These are phyloP conservation scores for Folsomia candida DNA, from an alignment of 2,888 invertebrate genomes.

Conservation along the genomic window DNA sequence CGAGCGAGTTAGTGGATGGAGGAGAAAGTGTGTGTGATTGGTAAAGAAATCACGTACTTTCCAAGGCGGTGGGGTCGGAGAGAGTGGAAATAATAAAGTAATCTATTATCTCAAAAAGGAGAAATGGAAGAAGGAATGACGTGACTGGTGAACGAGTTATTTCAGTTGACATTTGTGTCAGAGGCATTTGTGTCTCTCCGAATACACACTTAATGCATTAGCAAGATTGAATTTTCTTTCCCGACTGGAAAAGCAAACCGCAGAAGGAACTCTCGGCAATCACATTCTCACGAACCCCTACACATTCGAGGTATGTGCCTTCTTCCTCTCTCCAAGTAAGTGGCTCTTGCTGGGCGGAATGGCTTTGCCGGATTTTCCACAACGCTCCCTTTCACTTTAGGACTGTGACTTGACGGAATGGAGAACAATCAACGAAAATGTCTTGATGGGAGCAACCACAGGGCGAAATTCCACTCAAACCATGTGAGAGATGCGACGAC, in stretches of 20 bases:
- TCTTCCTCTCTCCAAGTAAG: not conserved
- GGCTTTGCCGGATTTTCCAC: not conserved
- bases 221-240: constrained; percentile 51
- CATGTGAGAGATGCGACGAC: not conserved
- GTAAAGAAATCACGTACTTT: constrained; percentile 20
- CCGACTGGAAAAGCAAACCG: constrained; percentile 44
- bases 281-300: constrained; percentile 8
- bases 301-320: too few relatives aligned
- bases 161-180: constrained; percentile 48
- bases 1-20: too few relatives aligned
- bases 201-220: constrained; percentile 52
- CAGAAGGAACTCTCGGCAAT: constrained; percentile 45
- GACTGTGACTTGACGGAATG: constrained; percentile 13
- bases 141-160: constrained; percentile 36
- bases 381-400: not conserved
- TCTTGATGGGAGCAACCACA: not conserved
- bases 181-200: too few relatives aligned
- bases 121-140: constrained; percentile 15
- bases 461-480: not conserved
- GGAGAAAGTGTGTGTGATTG: not conserved
- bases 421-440: constrained; percentile 14
- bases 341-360: not conserved
- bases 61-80: not conserved
- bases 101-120: constrained; percentile 20
- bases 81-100: constrained; percentile 11